A percentile compares a stretch with the other conserved stretches of the same genome.
These are phyloP conservation scores for Andrena fulva DNA, from an alignment of 2,888 invertebrate genomes.

Conservation along the genomic window DNA sequence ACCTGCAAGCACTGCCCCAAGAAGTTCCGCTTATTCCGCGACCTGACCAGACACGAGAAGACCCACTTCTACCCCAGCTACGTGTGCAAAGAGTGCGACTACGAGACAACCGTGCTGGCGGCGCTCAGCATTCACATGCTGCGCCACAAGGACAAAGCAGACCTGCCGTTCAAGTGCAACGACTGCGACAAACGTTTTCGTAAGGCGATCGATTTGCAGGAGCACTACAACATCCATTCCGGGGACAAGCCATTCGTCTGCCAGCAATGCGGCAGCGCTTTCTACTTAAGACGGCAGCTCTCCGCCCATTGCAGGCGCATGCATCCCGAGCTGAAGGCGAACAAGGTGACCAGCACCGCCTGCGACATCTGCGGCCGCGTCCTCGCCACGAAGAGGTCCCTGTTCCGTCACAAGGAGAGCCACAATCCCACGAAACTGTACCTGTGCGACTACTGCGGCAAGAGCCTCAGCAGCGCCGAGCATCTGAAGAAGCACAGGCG, in stretches of 20 bases:
- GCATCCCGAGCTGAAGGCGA: constrained; percentile 82
- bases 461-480: constrained; percentile 85
- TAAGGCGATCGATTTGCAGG: constrained; percentile 81
- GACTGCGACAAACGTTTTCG: constrained; percentile 82
- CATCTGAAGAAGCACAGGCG: constrained; percentile 85
- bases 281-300: constrained; percentile 79
- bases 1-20: constrained; percentile 82
- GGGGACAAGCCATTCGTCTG: constrained; percentile 83
- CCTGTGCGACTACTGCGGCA: constrained; percentile 86
- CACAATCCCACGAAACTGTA: constrained; percentile 83
- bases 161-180: constrained; percentile 81
- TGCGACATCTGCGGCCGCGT: constrained; percentile 83
- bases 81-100: constrained; percentile 83
- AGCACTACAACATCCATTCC: constrained; percentile 83
- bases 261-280: constrained; percentile 77
- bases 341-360: constrained; percentile 81
- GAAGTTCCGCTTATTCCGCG: constrained; percentile 81
- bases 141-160: constrained; percentile 80
- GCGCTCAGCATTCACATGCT: constrained; percentile 81
- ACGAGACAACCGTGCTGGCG: constrained; percentile 81
- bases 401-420: constrained; percentile 82
- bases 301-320: constrained; percentile 81
- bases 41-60: constrained; percentile 82
- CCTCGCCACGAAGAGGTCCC: constrained; percentile 80
- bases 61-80: constrained; percentile 82